Evolutionary conservation across 2,888 invertebrate genomes (phyloP).

Genomic region (Hoplodrina blanda): DNA sequence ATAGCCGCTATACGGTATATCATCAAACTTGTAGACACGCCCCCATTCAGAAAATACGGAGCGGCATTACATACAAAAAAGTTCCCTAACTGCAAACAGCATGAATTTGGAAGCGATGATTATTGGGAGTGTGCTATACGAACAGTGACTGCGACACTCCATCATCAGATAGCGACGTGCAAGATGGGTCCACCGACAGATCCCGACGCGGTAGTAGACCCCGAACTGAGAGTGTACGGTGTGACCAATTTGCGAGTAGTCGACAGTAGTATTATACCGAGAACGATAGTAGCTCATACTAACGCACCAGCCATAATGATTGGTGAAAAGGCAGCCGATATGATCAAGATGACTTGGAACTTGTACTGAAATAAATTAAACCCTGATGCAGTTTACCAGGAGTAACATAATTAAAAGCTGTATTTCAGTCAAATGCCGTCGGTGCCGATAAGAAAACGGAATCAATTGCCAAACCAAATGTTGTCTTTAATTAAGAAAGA

Average conservation of each 20-base stretch:
- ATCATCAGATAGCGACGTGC: conserved; percentile 93
- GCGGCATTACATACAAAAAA: conserved; percentile 88
- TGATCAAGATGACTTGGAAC: conserved; percentile 90
- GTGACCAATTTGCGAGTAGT: conserved; percentile 91
- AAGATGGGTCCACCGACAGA: conserved; percentile 92
- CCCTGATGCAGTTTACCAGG: neutral
- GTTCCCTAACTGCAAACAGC: conserved; percentile 89
- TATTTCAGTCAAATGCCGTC: conserved; percentile 5
- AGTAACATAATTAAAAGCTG: neutral
- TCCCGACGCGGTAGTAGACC: conserved; percentile 91
- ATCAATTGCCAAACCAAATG: conserved; percentile 18
- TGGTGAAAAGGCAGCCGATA: conserved; percentile 93
- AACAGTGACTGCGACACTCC: conserved; percentile 91
- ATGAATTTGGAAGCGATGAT: conserved; percentile 89
- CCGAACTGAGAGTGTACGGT: conserved; percentile 91
- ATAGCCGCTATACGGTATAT: conserved; percentile 91
- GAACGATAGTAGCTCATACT: conserved; percentile 92
- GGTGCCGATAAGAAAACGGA: neutral
- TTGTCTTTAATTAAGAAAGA: conserved; percentile 9
- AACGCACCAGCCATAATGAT: conserved; percentile 93
- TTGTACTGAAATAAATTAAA: conserved; percentile 55
- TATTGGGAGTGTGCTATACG: conserved; percentile 93
- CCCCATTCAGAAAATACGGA: conserved; percentile 91
- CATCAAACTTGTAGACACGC: conserved; percentile 89
- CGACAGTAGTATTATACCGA: conserved; percentile 93